Evolutionary conservation across 2,888 invertebrate genomes (phyloP), one percentile per base, ranked within the genome.

Genomic region (Tipula unca): DNA sequence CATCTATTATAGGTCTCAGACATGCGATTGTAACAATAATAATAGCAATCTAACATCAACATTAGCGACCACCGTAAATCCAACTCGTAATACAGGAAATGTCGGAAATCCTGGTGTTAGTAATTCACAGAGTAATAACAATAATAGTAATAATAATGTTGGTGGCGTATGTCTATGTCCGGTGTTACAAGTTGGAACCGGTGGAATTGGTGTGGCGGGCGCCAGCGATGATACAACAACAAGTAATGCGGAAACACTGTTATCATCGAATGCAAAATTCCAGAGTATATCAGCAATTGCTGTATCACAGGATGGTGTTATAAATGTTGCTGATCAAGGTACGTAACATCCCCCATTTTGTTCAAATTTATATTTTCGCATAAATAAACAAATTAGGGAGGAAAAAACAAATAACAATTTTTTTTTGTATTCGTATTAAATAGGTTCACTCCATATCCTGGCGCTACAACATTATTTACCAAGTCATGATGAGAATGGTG

Each of bases 311-410:
- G 98, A 98, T 90, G 98, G 98, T n/a, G 96, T 97, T 86, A 93
- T 99, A 84, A 97, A 98, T 91, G 95, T 99, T 85, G 97, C 98
- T 54, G 99, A 99, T 92, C 97, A 98, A 93, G 96, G 96, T 92
- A 90, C 92, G 92, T 32, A 3, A 25, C 25, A 69, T 25, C 25
- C 8, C 69, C 48, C 6, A 32, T 32, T 25, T 13, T 84, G 4
- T 32, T 29, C 3, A 32, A n/a, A 35, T 48, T 42, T 54, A 32
- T 35, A 13, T 86, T 85, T 6, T 86, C 20, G 17, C 17, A 48
- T 48, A 48, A 3, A 6, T 8, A 25, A 8, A 54, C 20, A 54
- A 20, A 54, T 69, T 69, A 54, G 48, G 48, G 17, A 54, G 48
- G 48, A 54, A 48, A 48, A 48, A 48, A n/a, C 17, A 54, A 54